Conservation (phyloP, 1,140 invertebrate genomes). For the Diorhabda carinulata region DNA sequence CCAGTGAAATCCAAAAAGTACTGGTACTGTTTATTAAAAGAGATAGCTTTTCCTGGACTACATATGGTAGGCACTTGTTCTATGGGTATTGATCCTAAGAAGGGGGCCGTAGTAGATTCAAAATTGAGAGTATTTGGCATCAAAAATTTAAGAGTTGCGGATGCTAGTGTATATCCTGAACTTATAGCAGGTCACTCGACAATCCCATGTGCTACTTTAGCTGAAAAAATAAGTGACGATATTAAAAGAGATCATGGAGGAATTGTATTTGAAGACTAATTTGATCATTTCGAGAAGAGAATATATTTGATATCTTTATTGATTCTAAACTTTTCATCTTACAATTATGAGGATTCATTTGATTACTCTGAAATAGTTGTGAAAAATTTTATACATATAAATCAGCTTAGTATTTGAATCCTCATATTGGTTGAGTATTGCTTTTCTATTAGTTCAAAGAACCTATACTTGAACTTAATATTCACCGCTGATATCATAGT, state of each 20-base stretch:
- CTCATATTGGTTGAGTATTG: too few relatives aligned
- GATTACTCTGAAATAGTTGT: too few relatives aligned
- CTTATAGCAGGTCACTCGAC: background rate
- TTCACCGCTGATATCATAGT: too few relatives aligned
- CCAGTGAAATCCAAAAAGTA: background rate
- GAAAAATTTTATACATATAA: too few relatives aligned
- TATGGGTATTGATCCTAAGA: conserved; percentile 50
- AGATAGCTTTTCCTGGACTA: background rate
- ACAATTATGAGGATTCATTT: too few relatives aligned
- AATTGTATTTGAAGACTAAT: too few relatives aligned
- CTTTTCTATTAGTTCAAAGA: too few relatives aligned
- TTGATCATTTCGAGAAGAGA: too few relatives aligned
- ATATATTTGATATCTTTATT: too few relatives aligned
- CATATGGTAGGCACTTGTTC: conserved; percentile 50
- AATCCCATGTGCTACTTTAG: background rate
- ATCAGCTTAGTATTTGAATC: too few relatives aligned
- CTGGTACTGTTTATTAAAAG: conserved; percentile 8
- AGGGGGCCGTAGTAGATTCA: conserved; percentile 48
- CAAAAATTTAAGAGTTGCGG: conserved; percentile 44
- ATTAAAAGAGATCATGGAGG: background rate
- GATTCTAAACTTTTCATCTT: too few relatives aligned
- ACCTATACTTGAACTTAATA: too few relatives aligned
- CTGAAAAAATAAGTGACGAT: conserved; percentile 4
- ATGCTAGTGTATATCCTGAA: conserved; percentile 39
- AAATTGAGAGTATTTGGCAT: conserved; percentile 45